Base-by-base conservation (phyloP, 1,140 invertebrate genomes). In the Anoplophora glabripennis region DNA sequence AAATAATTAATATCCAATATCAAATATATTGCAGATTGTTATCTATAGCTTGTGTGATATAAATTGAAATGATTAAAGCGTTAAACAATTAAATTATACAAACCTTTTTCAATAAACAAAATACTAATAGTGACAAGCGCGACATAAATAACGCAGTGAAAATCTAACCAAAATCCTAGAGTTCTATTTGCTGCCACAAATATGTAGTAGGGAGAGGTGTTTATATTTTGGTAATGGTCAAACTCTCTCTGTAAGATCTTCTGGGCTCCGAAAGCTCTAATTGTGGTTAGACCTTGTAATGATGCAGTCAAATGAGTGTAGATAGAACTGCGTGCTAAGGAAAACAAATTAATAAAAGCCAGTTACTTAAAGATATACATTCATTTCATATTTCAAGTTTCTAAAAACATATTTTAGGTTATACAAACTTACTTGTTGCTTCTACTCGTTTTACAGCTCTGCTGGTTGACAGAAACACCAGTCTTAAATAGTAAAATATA, bases 361-460 rank as follows among this genome's bases (percentile, higher is more conserved):
- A n/a, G 21, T 2, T 2, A 3, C 21, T 28, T 10, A 41, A 41
- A 12, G 15, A 2, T 41, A 4, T 41, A 4, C 7, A 3, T 2
- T 28, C 21, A 28, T 28, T 2, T 28, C 3, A 28, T 28, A 28
- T 28, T 28, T 28, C 21, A 28, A 28, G 21, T 40, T 41, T 36
- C n/a, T 0, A 49, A 34, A 48, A 45, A 59, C 10, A 5, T 41
- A 18, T 12, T 1, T 51, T 34, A 36, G 36, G 18, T 28, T 45
- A n/a, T 59, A 21, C 34, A 57, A 42, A 51, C 81, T 84, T 78
- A 93, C 90, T 84, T 42, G 86, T 86, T 58, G 87, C 88, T 74
- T 95, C 92, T 0, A 94, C 77, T 59, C 91, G 81, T 73, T 94
- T 94, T 1, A 94, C 77, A 71, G 88, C 86, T 68, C 92, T 83